Percentiles rank a stretch among this genome's conserved stretches.
These are phyloP conservation scores for Rhagium mordax DNA, from an alignment of 2,888 invertebrate species.

Conservation along the genomic window DNA sequence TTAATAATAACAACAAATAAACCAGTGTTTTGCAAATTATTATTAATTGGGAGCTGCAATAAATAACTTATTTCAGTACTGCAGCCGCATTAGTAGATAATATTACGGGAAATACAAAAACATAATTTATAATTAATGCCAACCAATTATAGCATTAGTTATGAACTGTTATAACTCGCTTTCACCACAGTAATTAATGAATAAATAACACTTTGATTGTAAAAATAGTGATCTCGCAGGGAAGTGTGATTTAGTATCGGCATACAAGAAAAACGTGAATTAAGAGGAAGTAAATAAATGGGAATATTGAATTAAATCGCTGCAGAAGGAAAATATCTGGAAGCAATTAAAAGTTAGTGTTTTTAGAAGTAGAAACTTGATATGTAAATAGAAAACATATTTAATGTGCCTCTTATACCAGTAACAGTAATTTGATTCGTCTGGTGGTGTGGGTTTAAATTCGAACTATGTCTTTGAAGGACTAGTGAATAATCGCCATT, in stretches of 20 bases:
- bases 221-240: background rate
- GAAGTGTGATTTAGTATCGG: background rate
- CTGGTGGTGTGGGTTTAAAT: no score
- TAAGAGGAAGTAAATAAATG: background rate
- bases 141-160: conserved; percentile 21
- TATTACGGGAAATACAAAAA: conserved; percentile 28
- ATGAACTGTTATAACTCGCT: background rate
- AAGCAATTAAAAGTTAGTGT: background rate
- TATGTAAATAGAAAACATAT: no score
- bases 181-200: conserved; percentile 8
- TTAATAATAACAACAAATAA: background rate
- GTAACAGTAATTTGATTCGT: no score
- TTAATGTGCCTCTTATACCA: no score
- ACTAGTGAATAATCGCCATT: no score
- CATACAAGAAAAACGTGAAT: background rate
- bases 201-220: background rate
- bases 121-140: conserved; percentile 22
- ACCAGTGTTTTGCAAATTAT: background rate
- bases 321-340: background rate
- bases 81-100: background rate
- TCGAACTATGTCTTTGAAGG: no score
- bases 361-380: background rate
- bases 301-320: background rate
- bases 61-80: conserved; percentile 9
- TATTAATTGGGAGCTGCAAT: background rate